Conservation (phyloP, 2,113 vertebrate genomes). For the Oncorhynchus masou region DNA sequence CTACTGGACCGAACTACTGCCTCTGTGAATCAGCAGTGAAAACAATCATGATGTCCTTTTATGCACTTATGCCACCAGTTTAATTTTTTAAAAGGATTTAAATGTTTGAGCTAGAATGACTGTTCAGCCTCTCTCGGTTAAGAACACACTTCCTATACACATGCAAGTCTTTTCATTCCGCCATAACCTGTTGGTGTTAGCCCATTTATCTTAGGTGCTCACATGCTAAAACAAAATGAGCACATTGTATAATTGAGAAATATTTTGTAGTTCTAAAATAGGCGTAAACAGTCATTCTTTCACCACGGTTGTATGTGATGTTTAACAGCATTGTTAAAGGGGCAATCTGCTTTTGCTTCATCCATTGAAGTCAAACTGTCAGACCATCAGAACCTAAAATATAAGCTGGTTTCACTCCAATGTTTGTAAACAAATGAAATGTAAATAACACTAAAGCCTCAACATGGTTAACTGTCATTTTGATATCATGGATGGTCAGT, state of each 20-base stretch:
- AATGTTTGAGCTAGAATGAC: slow-evolving; percentile 29
- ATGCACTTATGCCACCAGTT: slow-evolving; percentile 46
- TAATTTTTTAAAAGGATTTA: slow-evolving; percentile 62
- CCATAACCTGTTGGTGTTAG: neutral
- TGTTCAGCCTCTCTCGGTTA: slow-evolving; percentile 13
- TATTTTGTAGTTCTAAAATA: no score
- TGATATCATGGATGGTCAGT: no score
- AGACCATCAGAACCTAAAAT: no score
- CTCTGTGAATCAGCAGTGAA: slow-evolving; percentile 45
- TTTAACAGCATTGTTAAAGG: slow-evolving; percentile 11
- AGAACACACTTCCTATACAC: neutral
- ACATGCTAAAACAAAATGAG: neutral
- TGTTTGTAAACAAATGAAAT: no score
- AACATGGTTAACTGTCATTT: no score
- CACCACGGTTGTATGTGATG: neutral
- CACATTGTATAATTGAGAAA: no score
- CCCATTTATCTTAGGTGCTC: neutral
- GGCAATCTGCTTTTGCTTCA: slow-evolving; percentile 18
- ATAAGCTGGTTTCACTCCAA: no score
- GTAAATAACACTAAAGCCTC: no score
- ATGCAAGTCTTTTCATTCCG: neutral
- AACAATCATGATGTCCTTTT: slow-evolving; percentile 55
- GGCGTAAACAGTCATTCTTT: no score
- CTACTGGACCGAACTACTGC: slow-evolving; percentile 33
- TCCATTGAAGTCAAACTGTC: no score